Conservation (phyloP, 2,113 vertebrate species). For the Arothron firmamentum region DNA sequence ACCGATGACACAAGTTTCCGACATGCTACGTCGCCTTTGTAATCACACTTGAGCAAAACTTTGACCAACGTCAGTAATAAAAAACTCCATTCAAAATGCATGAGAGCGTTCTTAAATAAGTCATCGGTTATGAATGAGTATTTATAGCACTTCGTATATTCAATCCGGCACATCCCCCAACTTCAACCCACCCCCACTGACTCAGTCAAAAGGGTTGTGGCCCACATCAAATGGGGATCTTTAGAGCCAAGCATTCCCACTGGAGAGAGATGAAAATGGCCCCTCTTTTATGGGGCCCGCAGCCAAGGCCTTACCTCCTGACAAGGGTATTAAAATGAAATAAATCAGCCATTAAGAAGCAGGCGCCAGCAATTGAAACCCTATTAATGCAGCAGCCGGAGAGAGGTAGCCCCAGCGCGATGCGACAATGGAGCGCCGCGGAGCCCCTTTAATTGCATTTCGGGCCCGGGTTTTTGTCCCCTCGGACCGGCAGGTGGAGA, state of each 20-base stretch:
- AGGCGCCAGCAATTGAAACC: slow-evolving; percentile 72
- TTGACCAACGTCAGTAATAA: slow-evolving; percentile 1
- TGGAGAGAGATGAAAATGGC: slow-evolving; percentile 58
- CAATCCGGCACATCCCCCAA: slow-evolving; percentile 29
- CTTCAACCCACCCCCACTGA: slow-evolving; percentile 1
- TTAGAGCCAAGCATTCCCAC: slow-evolving; percentile 68
- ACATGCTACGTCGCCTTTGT: not conserved
- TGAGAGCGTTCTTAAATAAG: slow-evolving; percentile 18
- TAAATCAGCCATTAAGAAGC: slow-evolving; percentile 80
- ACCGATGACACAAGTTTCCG: slow-evolving; percentile 20
- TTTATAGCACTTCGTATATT: slow-evolving; percentile 23
- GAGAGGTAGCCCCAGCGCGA: slow-evolving; percentile 55
- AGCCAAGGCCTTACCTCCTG: slow-evolving; percentile 68
- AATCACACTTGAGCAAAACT: not conserved
- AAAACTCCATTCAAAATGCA: slow-evolving; percentile 1
- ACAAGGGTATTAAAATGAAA: slow-evolving; percentile 81
- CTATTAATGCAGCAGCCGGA: slow-evolving; percentile 72
- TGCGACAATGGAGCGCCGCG: slow-evolving; percentile 63
- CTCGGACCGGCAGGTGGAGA: slow-evolving; percentile 51
- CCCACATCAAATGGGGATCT: slow-evolving; percentile 68
- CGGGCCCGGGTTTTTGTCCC: slow-evolving; percentile 61
- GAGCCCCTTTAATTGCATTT: slow-evolving; percentile 66
- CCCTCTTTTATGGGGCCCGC: slow-evolving; percentile 65
- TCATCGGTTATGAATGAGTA: slow-evolving; percentile 20
- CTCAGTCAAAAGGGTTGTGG: slow-evolving; percentile 45